Evolutionary conservation across 2,797 vertebrate genomes (phyloP), one percentile per base, ranked within the genome.

Genomic region (Sebastes glaucus): DNA sequence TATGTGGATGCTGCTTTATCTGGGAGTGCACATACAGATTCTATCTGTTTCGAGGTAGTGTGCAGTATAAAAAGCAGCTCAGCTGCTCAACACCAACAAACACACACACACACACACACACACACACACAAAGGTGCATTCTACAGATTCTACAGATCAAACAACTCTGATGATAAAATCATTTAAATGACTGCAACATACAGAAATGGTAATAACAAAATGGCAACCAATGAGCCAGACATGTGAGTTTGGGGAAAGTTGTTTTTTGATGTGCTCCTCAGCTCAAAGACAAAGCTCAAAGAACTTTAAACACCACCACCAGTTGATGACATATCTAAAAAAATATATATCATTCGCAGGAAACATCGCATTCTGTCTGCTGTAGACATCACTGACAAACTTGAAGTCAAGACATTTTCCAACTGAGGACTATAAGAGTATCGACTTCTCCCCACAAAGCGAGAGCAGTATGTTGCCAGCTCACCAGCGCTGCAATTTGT

Each of bases 401-500:
- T 9, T 59, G 2, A 81, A 78, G 57, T 66, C 46, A 32, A 73
- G 72, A 61, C 55, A 11, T 67, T 82, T 77, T 84, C 69, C 49
- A 20, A 72, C 23, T 2, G 20, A 74, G 42, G 30, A 28, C 32
- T 59, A 23, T 20, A 23, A 66, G 82, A 82, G 65, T 32, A 18
- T 87, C 13, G 63, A 77, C 65, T 42, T 83, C 59, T 74, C 77
- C 86, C 69, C 52, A 63, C 73, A 78, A 68, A 85, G 56, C 18
- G 9, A 42, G 27, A 74, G 80, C 38, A 4, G 59, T 63, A 9
- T 9, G 70, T 59, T 78, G 74, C 86, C 82, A 82, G 62, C 81
- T 86, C 77, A 71, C 85, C 79, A 78, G 73, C 25, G 18, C 73
- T 73, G 74, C 79, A 82, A 78, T 90, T 89, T 92, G 76, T 87